Base-by-base conservation (phyloP, 2,113 vertebrate species). In the Coptodon bakossiorum region DNA sequence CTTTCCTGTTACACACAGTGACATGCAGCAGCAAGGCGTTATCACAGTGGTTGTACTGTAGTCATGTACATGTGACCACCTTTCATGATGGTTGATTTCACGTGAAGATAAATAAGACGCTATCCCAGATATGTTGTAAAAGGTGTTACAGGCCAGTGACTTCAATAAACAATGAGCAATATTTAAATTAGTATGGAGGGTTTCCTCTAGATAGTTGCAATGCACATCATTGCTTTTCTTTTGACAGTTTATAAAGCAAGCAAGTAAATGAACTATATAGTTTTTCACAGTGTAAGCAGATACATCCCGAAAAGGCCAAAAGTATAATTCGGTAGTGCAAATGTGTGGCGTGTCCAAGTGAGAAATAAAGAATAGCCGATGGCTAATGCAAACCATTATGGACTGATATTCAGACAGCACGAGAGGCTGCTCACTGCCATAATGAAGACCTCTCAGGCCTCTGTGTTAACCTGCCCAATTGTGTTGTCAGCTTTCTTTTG, bases 311-410 rank as follows among this genome's bases (percentile, higher is more conserved):
- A 80, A 40, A 40, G 7, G 24, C 43, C 40, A 48, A 48, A 76
- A 17, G 24, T 76, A 9, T 17, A 5, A 76, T 76, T 29, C 2
- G 0, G 43, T 19, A 11, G 43, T 0, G 1, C 13, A 81, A 43
- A 59, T 27, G 9, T 81, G 34, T 9, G 36, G 53, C 0, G 9
- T 19, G 71, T 31, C 71, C 16, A 0, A 73, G 71, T 78, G 71
- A 78, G 45, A 78, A 19, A 17, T 48, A 78, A 50, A 78, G 45
- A 78, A 31, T 14, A 50, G 45, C 4, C 17, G 6, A 19, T 0
- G 68, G 43, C 0, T 50, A 78, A 76, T 50, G 16, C 43, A 50
- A 31, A 31, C 16, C 45, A 1, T 78, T 48, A 31, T 31, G 1
- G 45, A 31, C 71, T 78, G 71, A 31, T 78, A 4, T 19, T 78